Evolutionary conservation across 2,113 vertebrate species (phyloP).

Genomic region (Dicerorhinus sumatrensis): DNA sequence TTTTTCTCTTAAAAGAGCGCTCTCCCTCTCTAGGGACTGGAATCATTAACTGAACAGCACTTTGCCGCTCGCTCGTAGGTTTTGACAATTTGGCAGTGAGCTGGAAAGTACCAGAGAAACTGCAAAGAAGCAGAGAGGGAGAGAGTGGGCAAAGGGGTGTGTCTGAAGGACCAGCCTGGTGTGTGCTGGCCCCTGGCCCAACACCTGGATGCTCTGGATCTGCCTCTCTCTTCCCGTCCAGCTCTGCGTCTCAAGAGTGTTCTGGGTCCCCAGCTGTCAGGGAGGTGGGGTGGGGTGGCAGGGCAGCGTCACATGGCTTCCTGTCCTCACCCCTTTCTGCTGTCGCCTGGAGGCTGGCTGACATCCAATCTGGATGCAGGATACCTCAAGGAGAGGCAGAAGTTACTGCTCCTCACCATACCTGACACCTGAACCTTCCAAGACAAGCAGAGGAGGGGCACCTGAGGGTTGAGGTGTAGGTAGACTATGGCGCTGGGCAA

Average conservation of each 20-base stretch:
- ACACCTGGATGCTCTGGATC: no score
- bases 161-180: accelerated
- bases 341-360: not conserved
- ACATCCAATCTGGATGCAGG: accelerated
- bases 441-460: accelerated
- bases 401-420: accelerated
- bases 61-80: conserved; percentile 73
- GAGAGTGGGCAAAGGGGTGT: not conserved
- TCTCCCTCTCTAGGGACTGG: conserved; percentile 72
- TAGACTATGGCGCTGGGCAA: not conserved
- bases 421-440: not conserved
- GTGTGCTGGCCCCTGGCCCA: accelerated
- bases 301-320: not conserved
- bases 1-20: conserved; percentile 70
- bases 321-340: not conserved
- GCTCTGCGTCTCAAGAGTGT: not conserved
- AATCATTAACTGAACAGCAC: conserved; percentile 75
- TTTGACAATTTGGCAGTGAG: conserved; percentile 75
- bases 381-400: not conserved
- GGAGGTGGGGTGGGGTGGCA: not conserved
- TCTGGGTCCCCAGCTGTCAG: not conserved
- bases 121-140: not conserved
- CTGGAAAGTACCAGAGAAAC: conserved; percentile 70
- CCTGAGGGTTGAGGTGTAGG: not conserved
- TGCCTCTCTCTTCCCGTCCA: not conserved